Conservation (phyloP, 1,140 invertebrate genomes). For the Ectropis grisescens region DNA sequence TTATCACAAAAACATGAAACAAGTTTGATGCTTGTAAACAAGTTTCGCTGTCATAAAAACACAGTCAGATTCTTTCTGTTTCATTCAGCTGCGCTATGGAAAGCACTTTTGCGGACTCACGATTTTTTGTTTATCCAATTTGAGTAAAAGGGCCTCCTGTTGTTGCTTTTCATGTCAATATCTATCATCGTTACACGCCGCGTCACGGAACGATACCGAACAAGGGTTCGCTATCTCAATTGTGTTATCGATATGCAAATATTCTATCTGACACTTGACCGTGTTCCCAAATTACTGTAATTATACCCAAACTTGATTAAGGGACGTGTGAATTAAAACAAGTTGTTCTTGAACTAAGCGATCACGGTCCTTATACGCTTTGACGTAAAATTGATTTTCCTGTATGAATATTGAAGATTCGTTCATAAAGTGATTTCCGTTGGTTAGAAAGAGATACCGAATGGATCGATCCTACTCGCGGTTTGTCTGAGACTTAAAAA, state of each 20-base stretch:
- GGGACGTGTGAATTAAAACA: too few relatives aligned
- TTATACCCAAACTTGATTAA: too few relatives aligned
- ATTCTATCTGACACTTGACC: neutral
- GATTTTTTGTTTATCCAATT: too few relatives aligned
- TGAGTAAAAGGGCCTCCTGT: too few relatives aligned
- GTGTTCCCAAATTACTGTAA: slow-evolving; percentile 1
- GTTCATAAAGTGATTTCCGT: slow-evolving; percentile 6
- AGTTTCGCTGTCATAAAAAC: slow-evolving; percentile 26
- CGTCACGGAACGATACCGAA: slow-evolving; percentile 6
- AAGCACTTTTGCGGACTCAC: too few relatives aligned
- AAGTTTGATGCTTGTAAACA: slow-evolving; percentile 12
- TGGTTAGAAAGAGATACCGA: slow-evolving; percentile 61
- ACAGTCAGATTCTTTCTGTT: slow-evolving; percentile 7
- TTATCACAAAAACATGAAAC: slow-evolving; percentile 14
- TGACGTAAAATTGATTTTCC: too few relatives aligned
- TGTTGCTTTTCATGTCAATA: slow-evolving; percentile 1
- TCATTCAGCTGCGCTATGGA: too few relatives aligned
- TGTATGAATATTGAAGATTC: too few relatives aligned
- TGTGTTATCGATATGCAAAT: slow-evolving; percentile 2
- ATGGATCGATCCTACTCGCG: slow-evolving; percentile 67
- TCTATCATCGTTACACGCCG: slow-evolving; percentile 4
- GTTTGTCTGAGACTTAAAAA: slow-evolving; percentile 63
- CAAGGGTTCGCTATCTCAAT: slow-evolving; percentile 2
- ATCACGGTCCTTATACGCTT: too few relatives aligned
- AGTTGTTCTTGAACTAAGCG: too few relatives aligned